Conservation (phyloP, 1,140 invertebrate genomes). For the Andricus grossulariae region DNA sequence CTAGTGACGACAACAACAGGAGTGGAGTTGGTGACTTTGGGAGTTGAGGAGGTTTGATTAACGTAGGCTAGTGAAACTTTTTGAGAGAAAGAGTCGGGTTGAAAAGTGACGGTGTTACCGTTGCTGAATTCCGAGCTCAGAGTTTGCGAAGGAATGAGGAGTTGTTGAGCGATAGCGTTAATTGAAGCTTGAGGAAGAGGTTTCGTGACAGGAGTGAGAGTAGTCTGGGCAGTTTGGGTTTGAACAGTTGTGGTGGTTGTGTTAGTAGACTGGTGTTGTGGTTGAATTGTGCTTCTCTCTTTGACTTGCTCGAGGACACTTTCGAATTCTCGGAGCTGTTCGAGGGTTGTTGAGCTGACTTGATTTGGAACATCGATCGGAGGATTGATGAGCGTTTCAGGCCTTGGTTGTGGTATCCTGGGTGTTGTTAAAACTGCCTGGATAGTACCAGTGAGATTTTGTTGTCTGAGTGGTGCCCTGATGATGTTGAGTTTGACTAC, state of each 20-base stretch:
- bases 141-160: slow-evolving; percentile 68
- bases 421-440: slow-evolving; percentile 65
- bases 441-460: slow-evolving; percentile 55
- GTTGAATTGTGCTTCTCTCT: slow-evolving; percentile 81
- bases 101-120: slow-evolving; percentile 63
- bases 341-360: slow-evolving; percentile 80
- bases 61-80: slow-evolving; percentile 74
- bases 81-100: slow-evolving; percentile 64
- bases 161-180: slow-evolving; percentile 64
- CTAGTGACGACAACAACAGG: slow-evolving; percentile 79
- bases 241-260: slow-evolving; percentile 64
- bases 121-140: slow-evolving; percentile 62
- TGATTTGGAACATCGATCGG: slow-evolving; percentile 72
- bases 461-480: slow-evolving; percentile 44
- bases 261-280: slow-evolving; percentile 60
- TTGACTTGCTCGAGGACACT: slow-evolving; percentile 88
- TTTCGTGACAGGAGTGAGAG: slow-evolving; percentile 49
- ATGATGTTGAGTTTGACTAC: slow-evolving; percentile 72
- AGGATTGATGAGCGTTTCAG: slow-evolving; percentile 69
- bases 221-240: slow-evolving; percentile 68
- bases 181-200: slow-evolving; percentile 60
- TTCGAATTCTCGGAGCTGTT: slow-evolving; percentile 88
- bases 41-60: slow-evolving; percentile 65
- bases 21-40: slow-evolving; percentile 75
- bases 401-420: slow-evolving; percentile 62